These are phyloP conservation scores for Folsomia candida DNA, from an alignment of 2,888 invertebrate species.

Conservation along the genomic window DNA sequence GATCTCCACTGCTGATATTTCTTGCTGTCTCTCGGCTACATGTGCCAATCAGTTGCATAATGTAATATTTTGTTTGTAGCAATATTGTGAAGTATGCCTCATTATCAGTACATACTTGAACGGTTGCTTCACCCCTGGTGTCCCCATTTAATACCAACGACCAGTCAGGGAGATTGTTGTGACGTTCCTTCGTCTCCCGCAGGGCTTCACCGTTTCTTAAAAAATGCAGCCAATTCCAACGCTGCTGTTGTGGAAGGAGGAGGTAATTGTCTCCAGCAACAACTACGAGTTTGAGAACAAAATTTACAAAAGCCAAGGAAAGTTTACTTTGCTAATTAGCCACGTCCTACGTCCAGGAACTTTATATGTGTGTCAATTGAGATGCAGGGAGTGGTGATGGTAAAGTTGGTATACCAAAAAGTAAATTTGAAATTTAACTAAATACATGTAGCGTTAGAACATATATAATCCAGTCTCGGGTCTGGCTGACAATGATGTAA, in stretches of 20 bases:
- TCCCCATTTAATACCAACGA: constrained; percentile 33
- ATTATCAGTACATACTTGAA: constrained; percentile 29
- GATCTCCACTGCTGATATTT: constrained; percentile 31
- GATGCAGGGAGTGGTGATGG: too few relatives aligned
- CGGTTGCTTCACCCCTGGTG: constrained; percentile 23
- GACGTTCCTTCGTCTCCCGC: constrained; percentile 29
- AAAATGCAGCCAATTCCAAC: constrained; percentile 39
- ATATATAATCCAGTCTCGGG: too few relatives aligned
- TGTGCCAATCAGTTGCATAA: not conserved
- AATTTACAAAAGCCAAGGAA: not conserved
- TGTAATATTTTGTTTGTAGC: too few relatives aligned
- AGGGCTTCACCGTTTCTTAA: constrained; percentile 30
- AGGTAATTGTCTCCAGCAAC: constrained; percentile 37
- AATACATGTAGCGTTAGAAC: too few relatives aligned
- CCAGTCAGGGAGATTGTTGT: constrained; percentile 38
- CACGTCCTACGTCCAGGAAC: not conserved
- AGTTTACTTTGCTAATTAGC: constrained; percentile 3
- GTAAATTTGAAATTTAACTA: too few relatives aligned
- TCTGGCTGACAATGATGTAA: too few relatives aligned
- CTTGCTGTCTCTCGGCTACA: constrained; percentile 27
- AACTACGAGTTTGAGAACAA: too few relatives aligned
- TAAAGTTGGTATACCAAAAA: too few relatives aligned
- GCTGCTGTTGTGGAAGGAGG: constrained; percentile 36
- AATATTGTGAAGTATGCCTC: not conserved
- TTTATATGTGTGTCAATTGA: too few relatives aligned